Evolutionary conservation across 92 coral and sea anemone species (phyloP).

Genomic region (Phymanthus crucifer): DNA sequence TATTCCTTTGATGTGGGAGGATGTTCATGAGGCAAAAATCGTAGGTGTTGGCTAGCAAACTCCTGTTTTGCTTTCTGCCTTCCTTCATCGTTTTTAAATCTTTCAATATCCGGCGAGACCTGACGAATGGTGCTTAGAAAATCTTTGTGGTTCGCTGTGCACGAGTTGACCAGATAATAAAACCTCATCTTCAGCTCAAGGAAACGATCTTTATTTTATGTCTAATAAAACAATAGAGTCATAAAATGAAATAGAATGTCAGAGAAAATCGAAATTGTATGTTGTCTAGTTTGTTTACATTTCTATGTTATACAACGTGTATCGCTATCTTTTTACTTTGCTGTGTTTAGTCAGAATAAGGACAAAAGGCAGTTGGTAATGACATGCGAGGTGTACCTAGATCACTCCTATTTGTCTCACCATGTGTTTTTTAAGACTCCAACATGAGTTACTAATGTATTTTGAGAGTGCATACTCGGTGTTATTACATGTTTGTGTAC

Average conservation of each 20-base stretch:
- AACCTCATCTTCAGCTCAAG: background rate
- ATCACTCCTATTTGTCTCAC: background rate
- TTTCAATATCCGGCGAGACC: background rate
- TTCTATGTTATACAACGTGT: background rate
- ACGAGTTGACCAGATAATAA: background rate
- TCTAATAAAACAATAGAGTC: background rate
- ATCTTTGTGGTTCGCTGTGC: background rate
- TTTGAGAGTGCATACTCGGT: background rate
- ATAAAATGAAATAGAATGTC: background rate
- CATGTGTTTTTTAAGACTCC: background rate
- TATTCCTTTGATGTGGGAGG: slow-evolving; percentile 26
- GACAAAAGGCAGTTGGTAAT: background rate
- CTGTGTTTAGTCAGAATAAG: background rate
- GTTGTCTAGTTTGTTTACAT: slow-evolving; percentile 1
- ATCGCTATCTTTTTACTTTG: background rate
- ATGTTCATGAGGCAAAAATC: background rate
- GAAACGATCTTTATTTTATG: background rate
- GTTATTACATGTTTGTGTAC: background rate
- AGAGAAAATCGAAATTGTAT: background rate
- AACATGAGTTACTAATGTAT: background rate
- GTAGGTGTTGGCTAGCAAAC: slow-evolving; percentile 14
- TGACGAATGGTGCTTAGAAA: background rate
- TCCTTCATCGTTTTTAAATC: background rate
- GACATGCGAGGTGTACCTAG: background rate
- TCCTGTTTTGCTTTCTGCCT: background rate